These are phyloP conservation scores for Andricus grossulariae DNA, from an alignment of 1,140 invertebrate species.

Conservation along the genomic window DNA sequence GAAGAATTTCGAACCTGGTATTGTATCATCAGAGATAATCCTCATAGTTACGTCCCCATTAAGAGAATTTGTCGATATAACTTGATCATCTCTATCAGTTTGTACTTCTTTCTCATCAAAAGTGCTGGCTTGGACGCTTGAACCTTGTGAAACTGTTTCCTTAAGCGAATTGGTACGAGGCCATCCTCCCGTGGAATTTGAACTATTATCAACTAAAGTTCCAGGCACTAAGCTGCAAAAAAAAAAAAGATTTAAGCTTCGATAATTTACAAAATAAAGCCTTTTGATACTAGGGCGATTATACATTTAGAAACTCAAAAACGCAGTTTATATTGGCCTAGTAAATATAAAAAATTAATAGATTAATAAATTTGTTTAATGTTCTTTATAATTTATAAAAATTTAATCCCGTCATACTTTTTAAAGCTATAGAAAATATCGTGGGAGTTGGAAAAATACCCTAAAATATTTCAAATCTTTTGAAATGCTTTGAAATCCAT, in stretches of 20 bases:
- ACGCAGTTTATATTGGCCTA: no score
- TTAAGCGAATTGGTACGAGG: not conserved
- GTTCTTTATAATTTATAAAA: no score
- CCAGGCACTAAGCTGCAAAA: not conserved
- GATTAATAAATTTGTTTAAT: no score
- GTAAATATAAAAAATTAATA: no score
- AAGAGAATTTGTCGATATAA: constrained; percentile 33
- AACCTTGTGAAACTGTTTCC: not conserved
- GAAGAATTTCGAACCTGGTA: not conserved
- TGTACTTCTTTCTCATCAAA: constrained; percentile 4
- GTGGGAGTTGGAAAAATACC: no score
- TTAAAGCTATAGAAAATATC: no score
- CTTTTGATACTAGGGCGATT: no score
- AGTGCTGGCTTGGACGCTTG: not conserved
- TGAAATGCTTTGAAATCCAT: no score
- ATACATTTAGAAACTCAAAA: no score
- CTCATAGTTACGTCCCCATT: not conserved
- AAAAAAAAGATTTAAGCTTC: not conserved
- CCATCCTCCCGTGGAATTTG: not conserved
- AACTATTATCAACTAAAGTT: not conserved
- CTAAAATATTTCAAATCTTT: no score
- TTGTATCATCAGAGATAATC: not conserved
- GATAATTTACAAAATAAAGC: no score
- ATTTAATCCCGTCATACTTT: no score
- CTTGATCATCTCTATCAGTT: constrained; percentile 6